A percentile compares a stretch with the other conserved stretches of the same genome.
Conservation (phyloP, 2,797 vertebrate species). For the Streptopelia turtur region DNA sequence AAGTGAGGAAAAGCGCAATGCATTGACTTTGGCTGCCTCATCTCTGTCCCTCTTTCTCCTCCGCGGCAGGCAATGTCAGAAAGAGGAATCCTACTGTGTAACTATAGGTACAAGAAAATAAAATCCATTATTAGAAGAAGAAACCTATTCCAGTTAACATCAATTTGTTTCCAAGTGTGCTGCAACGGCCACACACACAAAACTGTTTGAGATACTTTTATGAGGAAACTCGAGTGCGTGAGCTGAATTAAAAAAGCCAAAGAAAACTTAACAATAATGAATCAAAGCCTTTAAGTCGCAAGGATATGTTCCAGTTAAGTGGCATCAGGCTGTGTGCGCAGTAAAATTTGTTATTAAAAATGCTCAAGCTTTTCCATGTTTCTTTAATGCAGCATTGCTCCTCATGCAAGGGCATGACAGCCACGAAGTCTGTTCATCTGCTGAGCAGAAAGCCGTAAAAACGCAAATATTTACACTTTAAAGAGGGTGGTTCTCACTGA, state of each 20-base stretch:
- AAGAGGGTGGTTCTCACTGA: accelerated
- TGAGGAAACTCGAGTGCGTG: background rate
- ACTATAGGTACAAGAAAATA: background rate
- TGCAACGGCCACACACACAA: background rate
- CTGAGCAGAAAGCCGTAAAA: background rate
- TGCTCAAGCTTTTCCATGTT: accelerated
- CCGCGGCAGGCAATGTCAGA: accelerated
- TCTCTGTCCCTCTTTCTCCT: background rate
- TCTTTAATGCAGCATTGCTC: background rate
- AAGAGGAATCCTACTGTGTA: background rate
- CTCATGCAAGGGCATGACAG: accelerated
- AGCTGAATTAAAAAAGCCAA: background rate
- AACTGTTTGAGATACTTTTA: background rate
- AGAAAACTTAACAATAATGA: background rate
- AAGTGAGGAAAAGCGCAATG: background rate
- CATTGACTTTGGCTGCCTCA: background rate
- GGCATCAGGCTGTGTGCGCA: background rate
- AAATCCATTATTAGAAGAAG: background rate
- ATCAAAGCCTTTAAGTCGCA: background rate
- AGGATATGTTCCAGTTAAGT: background rate
- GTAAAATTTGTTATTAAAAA: background rate
- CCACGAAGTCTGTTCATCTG: background rate
- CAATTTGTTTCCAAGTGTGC: background rate
- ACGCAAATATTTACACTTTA: background rate
- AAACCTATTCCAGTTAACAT: background rate